These are phyloP conservation scores for Festucalex cinctus DNA, from an alignment of 2,113 vertebrate species.

Conservation along the genomic window DNA sequence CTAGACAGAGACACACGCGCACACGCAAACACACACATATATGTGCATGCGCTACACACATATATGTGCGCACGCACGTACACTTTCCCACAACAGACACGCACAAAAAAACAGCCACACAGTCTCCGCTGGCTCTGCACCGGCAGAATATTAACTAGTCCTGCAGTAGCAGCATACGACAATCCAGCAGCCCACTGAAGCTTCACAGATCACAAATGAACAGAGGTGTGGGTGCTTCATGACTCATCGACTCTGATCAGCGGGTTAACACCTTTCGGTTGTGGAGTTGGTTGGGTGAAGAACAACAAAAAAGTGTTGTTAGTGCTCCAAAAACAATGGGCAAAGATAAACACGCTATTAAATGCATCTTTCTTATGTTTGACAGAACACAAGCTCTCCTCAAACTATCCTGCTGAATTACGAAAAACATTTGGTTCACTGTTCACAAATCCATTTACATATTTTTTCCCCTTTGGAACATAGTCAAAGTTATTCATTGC, in stretches of 20 bases:
- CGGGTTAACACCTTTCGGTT: not conserved
- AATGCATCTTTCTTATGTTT: not conserved
- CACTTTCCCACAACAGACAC: constrained; percentile 6
- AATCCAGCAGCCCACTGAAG: constrained; percentile 18
- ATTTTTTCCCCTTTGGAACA: too few species aligned
- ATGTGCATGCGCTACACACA: too few species aligned
- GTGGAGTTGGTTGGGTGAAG: not conserved
- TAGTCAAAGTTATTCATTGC: too few species aligned
- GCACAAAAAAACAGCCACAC: constrained; percentile 12
- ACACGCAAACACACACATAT: too few species aligned
- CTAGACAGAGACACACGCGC: too few species aligned
- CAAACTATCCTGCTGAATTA: too few species aligned
- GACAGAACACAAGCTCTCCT: not conserved
- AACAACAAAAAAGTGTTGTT: not conserved
- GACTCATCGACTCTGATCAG: constrained; percentile 4
- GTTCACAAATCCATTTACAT: too few species aligned
- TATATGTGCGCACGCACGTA: constrained; percentile 17
- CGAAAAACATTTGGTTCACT: too few species aligned
- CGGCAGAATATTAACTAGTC: constrained; percentile 60
- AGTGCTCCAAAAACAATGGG: not conserved
- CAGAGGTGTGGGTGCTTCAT: not conserved
- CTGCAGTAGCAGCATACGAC: constrained; percentile 40
- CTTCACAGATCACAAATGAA: constrained; percentile 21
- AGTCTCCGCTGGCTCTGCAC: constrained; percentile 45
- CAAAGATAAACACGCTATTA: not conserved